Base-by-base conservation (phyloP, 2,888 invertebrate genomes). In the Pseudanteris insignis region DNA sequence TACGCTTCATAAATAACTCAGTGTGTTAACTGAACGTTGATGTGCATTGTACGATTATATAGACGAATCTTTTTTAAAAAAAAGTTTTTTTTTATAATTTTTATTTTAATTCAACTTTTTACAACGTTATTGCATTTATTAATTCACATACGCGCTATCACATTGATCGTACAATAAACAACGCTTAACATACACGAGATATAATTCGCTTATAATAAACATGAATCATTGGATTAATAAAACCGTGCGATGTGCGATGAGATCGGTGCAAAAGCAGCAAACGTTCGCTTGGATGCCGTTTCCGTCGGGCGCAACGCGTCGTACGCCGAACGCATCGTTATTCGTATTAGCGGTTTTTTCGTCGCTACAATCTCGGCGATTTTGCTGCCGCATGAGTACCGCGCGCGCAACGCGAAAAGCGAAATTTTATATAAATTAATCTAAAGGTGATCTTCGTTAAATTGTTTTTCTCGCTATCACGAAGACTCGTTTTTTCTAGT, bases 361-460 rank as follows among this genome's bases (percentile, higher is more conserved):
- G 33, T 38, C 13, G 14, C 36, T 41, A 41, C 53, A 47, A 53
- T 53, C 53, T 41, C 53, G 54, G 38, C 53, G 21, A 24, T 41
- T 53, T 28, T 25, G 37, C 43, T 34, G 36, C 11, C 47, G 47
- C 47, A 28, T 62, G 57, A 57, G 57, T 57, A 57, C 57, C n/a
- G n/a, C 33, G 51, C 51, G 62, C 51, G 55, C 61, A 51, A 46
- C 46, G 50, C 50, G 40, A 50, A 51, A 43, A 57, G 51, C 47
- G 57, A 62, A 51, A 62, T 44, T 53, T 57, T 57, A 57, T 47
- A 51, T 57, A 57, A 62, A 62, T 62, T 62, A 62, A 53, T 34
- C 62, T 62, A 62, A 62, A 47, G 51, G 62, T 53, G 62, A 62
- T 62, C 62, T 62, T 62, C 7, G 32, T 50, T 36, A 32, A 10